Percentiles rank a stretch among this genome's conserved stretches.
phyloP scores from a whole-genome alignment of 2,797 vertebrate species.

The Melopsittacus undulatus region DNA sequence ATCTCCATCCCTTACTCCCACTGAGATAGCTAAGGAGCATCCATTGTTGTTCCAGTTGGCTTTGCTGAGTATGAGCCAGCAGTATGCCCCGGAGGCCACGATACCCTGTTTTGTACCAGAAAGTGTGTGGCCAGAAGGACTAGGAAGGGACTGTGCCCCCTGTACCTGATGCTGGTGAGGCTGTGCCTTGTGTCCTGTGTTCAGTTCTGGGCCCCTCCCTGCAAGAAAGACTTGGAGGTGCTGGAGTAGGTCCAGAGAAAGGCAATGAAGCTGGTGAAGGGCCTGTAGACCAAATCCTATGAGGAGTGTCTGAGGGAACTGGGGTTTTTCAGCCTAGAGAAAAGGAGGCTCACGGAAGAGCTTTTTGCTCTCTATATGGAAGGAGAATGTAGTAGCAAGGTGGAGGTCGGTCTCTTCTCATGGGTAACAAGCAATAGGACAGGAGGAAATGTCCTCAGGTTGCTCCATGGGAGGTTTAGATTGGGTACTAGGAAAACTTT shows the following conservation, averaged over 20 bases:
- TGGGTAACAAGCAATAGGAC: accelerated
- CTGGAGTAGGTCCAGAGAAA: not conserved
- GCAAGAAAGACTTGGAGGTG: not conserved
- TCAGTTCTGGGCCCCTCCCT: not conserved
- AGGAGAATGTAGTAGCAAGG: not conserved
- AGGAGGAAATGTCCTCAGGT: not conserved
- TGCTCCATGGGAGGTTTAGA: accelerated
- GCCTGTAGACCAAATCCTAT: not conserved
- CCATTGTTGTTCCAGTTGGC: not conserved
- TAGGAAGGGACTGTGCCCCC: not conserved
- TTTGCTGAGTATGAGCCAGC: not conserved
- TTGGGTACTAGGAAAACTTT: not conserved
- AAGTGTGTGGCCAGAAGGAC: not conserved
- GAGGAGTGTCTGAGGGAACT: not conserved
- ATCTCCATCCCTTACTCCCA: not conserved
- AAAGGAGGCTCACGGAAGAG: not conserved
- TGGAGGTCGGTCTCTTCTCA: accelerated
- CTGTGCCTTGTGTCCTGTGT: accelerated
- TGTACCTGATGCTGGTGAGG: not conserved
- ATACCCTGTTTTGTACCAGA: not conserved
- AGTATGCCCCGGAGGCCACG: accelerated
- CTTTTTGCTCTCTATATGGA: accelerated
- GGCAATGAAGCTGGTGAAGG: accelerated
- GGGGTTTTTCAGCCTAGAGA: not conserved
- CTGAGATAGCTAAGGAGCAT: not conserved